A percentile compares a stretch with the other conserved stretches of the same genome.
Evolutionary conservation across 2,113 vertebrate species (phyloP).

Genomic region (Hippocampus comes): DNA sequence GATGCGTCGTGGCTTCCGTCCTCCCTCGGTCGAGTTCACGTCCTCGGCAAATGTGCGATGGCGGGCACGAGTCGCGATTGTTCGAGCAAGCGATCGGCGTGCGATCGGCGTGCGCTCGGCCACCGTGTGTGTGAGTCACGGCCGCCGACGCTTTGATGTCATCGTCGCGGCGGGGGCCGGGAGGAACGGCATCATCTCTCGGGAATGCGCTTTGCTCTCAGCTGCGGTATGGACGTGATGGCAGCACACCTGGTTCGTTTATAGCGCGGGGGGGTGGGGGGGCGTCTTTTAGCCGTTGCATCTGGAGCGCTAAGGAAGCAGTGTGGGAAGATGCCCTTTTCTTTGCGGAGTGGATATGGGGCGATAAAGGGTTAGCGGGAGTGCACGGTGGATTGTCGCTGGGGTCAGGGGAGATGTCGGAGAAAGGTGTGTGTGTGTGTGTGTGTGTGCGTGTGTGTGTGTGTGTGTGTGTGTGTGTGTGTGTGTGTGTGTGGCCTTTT

Average conservation of each 20-base stretch:
- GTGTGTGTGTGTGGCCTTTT: constrained; percentile 37
- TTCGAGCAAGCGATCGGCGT: background rate
- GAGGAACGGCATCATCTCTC: constrained; percentile 62
- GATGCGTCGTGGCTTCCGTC: no score
- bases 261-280: no score
- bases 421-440: constrained; percentile 2
- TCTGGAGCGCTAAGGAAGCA: background rate
- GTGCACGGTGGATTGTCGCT: constrained; percentile 8
- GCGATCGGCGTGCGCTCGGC: background rate
- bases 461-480: no score
- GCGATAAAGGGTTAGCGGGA: constrained; percentile 19
- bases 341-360: constrained; percentile 13
- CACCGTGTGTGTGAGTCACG: constrained; percentile 54
- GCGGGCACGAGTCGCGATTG: constrained; percentile 33
- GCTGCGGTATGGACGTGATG: constrained; percentile 22
- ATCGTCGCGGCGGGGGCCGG: constrained; percentile 27
- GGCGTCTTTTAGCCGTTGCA: background rate
- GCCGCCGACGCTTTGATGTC: constrained; percentile 58
- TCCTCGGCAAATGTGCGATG: constrained; percentile 8
- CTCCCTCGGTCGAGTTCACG: background rate
- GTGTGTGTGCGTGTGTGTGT: no score
- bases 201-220: constrained; percentile 63
- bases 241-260: constrained; percentile 55
- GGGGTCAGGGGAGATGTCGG: constrained; percentile 9
- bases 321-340: constrained; percentile 37